phyloP scores from a whole-genome alignment of 2,888 invertebrate species.

The Muscina levida region DNA sequence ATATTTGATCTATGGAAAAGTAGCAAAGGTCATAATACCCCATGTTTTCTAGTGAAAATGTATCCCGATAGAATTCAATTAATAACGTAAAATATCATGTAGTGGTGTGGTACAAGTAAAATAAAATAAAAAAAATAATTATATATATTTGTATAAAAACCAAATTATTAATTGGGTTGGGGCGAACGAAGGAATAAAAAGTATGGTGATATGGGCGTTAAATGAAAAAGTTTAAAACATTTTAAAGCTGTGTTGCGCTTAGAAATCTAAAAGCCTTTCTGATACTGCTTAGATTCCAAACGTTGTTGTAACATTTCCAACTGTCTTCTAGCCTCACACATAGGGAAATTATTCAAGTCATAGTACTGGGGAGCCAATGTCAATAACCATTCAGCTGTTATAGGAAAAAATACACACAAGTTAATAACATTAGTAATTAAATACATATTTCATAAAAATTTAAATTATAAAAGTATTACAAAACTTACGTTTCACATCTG shows the following conservation, averaged over 20 bases:
- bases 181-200: background rate
- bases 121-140: constrained; percentile 12
- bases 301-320: constrained; percentile 92
- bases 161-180: background rate
- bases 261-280: constrained; percentile 89
- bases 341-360: constrained; percentile 98
- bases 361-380: constrained; percentile 99
- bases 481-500: constrained; percentile 97
- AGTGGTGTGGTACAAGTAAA: too few species aligned
- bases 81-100: background rate
- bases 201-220: constrained; percentile 7
- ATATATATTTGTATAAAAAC: constrained; percentile 4
- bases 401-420: too few species aligned
- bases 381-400: constrained; percentile 93
- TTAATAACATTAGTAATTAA: constrained; percentile 29
- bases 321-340: constrained; percentile 97
- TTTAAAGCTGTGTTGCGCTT: constrained; percentile 18
- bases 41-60: constrained; percentile 21
- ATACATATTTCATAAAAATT: constrained; percentile 3
- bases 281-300: constrained; percentile 92
- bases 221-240: constrained; percentile 36
- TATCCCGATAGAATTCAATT: constrained; percentile 10
- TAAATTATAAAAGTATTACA: background rate
- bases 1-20: constrained; percentile 1
- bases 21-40: background rate